Conservation (phyloP, 1,140 invertebrate species). For the Trissolcus basalis region DNA sequence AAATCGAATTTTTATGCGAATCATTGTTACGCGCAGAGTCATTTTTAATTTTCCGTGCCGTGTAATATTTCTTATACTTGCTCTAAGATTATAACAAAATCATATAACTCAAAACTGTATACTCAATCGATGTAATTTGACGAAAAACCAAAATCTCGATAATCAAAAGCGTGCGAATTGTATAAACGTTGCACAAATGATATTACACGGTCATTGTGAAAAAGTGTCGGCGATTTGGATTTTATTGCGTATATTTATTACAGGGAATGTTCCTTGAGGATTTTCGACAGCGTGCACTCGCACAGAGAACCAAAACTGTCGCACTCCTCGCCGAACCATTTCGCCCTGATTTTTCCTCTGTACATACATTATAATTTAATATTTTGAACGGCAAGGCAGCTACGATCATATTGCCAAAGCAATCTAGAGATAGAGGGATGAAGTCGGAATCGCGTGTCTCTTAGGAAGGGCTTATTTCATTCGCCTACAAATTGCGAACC, state of each 20-base stretch:
- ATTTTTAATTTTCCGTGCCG: constrained; percentile 26
- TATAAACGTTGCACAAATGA: constrained; percentile 11
- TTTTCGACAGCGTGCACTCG: constrained; percentile 1
- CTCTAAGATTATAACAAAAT: background rate
- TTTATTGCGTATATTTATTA: constrained; percentile 37
- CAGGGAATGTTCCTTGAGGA: constrained; percentile 8
- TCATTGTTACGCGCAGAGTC: constrained; percentile 17
- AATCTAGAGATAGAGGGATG: constrained; percentile 13
- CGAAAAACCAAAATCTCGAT: constrained; percentile 12
- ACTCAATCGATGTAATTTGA: too few species aligned
- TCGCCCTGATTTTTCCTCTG: constrained; percentile 17
- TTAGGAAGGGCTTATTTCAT: too few species aligned
- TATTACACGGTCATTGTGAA: constrained; percentile 34
- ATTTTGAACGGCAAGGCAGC: constrained; percentile 14
- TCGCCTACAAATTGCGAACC: too few species aligned
- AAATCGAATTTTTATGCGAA: constrained; percentile 26
- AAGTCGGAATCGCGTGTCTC: too few species aligned
- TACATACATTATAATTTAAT: constrained; percentile 45
- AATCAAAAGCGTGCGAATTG: constrained; percentile 31
- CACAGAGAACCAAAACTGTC: constrained; percentile 22
- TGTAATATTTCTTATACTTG: constrained; percentile 28
- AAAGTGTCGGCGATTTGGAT: constrained; percentile 16
- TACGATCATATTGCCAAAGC: constrained; percentile 35
- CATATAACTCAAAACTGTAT: too few species aligned
- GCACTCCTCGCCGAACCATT: constrained; percentile 1